Evolutionary conservation across 2,888 invertebrate genomes (phyloP), one percentile per base, ranked within the genome.

Genomic region (Phortica okadai): DNA sequence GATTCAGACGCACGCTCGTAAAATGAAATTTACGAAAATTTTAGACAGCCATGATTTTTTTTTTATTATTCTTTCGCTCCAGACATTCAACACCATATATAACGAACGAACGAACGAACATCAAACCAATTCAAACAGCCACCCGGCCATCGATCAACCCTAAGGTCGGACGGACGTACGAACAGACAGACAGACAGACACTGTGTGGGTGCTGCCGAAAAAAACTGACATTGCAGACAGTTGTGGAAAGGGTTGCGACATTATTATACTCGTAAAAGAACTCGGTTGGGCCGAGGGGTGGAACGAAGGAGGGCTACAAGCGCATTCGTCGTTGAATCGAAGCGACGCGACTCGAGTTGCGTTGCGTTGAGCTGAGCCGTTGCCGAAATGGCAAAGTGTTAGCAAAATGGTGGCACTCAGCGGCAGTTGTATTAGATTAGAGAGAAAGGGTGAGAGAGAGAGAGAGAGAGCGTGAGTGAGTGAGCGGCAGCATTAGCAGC

Each of bases 1-100:
- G 82, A 69, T 86, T 80, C 79, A 80, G 74, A 74, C 70, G 70
- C 33, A 54, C 54, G 56, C 76, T 81, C 76, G 76, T 83, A 84
- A 88, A 85, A 85, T 88, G 85, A 85, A 85, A 81, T 85, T 85
- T 88, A 83, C 86, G 85, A 87, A 86, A 85, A 82, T 81, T 81
- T 75, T 21, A 77, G 79, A 54, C 58, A 74, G 67, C 54, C 73
- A 67, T 42, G 45, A 25, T 76, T 77, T 74, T 78, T 76, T 45
- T 74, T 62, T 76, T 50, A 0, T 33, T 33, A 4, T 33, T 33
- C 33, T 33, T 33, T 33, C 33, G 33, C 33, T 33, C 4, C 33
- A 33, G 33, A 33, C 33, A 33, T 33, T 72, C 73, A 74, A 59
- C 73, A 73, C 16, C 66, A 33, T 10, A 25, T 10, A 66, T 7